Evolutionary conservation across 2,888 invertebrate genomes (phyloP).

Genomic region (Pseudeuparius sepicola): DNA sequence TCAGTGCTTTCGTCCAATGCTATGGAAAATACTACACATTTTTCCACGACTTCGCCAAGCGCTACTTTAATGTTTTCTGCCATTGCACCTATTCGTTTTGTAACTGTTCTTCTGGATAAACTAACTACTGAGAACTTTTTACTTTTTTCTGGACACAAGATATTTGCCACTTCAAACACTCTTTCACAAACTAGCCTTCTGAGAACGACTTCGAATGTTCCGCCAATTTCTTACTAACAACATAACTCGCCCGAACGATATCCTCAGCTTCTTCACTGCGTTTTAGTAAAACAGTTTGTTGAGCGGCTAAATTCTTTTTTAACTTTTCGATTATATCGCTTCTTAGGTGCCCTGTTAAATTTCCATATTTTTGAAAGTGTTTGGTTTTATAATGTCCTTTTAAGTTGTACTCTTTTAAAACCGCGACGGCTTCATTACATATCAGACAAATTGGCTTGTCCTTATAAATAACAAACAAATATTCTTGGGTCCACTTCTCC

Average conservation of each 20-base stretch:
- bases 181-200: neutral
- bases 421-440: conserved; percentile 18
- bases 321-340: conserved; percentile 10
- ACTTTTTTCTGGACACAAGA: conserved; percentile 17
- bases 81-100: conserved; percentile 17
- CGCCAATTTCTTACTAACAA: conserved; percentile 6
- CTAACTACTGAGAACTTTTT: conserved; percentile 16
- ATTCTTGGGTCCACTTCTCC: neutral
- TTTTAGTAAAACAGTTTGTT: conserved; percentile 6
- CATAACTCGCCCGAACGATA: conserved; percentile 17
- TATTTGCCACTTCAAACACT: too few relatives aligned
- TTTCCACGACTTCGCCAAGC: conserved; percentile 13
- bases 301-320: conserved; percentile 14
- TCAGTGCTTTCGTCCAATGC: conserved; percentile 16
- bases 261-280: conserved; percentile 3
- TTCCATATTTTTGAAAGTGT: conserved; percentile 11
- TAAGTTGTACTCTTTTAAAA: conserved; percentile 20
- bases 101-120: conserved; percentile 15
- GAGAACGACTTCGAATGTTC: neutral
- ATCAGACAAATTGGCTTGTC: conserved; percentile 18
- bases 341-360: conserved; percentile 9
- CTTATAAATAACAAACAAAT: neutral
- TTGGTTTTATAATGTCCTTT: conserved; percentile 17
- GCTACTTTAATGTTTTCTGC: conserved; percentile 15
- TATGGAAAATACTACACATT: conserved; percentile 15